Evolutionary conservation across 2,113 vertebrate genomes (phyloP).

Genomic region (Myotis lucifugus): DNA sequence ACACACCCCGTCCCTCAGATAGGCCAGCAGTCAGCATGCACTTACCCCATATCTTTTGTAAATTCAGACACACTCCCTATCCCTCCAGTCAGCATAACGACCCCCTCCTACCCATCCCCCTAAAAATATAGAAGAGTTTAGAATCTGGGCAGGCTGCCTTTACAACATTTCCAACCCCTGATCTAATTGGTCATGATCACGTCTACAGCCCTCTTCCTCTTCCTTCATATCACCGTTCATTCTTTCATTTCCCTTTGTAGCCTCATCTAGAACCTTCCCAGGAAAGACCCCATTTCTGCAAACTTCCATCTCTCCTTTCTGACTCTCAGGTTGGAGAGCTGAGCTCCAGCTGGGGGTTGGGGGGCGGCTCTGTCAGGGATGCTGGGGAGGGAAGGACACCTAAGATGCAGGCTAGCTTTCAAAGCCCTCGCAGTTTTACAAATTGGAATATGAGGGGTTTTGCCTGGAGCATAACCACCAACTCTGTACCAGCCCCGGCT

Average conservation of each 20-base stretch:
- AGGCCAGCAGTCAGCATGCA: neutral
- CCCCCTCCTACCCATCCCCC: neutral
- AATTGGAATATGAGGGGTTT: neutral
- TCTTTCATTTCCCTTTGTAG: neutral
- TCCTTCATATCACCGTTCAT: neutral
- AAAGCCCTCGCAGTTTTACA: neutral
- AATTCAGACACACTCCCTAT: neutral
- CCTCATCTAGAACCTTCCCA: neutral
- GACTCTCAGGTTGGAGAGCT: neutral
- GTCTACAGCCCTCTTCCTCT: neutral
- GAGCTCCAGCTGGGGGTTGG: neutral
- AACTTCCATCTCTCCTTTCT: neutral
- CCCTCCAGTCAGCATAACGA: fast-evolving
- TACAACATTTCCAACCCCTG: neutral
- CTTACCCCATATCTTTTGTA: neutral
- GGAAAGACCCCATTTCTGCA: neutral
- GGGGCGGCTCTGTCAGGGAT: fast-evolving
- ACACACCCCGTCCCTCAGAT: fast-evolving
- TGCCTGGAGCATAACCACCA: neutral
- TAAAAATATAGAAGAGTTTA: neutral
- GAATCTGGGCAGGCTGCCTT: neutral
- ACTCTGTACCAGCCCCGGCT: neutral
- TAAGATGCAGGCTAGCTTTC: neutral
- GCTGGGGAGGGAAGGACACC: neutral
- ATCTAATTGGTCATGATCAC: neutral